These are phyloP conservation scores for Tenebrio molitor DNA, from an alignment of 1,140 invertebrate species.

Conservation along the genomic window DNA sequence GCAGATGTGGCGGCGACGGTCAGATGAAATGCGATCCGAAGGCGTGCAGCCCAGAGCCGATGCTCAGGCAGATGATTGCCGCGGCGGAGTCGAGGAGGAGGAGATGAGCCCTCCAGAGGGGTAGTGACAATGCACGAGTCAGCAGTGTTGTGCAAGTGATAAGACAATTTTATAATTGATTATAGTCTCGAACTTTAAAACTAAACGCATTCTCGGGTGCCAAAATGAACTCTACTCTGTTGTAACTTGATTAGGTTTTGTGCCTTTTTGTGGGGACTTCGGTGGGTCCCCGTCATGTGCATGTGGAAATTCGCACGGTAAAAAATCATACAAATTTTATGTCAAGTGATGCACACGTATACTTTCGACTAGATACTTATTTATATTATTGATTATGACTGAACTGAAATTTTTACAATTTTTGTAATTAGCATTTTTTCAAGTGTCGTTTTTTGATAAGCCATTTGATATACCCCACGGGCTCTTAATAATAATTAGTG, in stretches of 20 bases:
- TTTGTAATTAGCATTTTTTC: slow-evolving; percentile 64
- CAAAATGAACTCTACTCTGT: slow-evolving; percentile 62
- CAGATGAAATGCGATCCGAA: slow-evolving; percentile 95
- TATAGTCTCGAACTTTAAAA: slow-evolving; percentile 58
- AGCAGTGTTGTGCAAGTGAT: slow-evolving; percentile 59
- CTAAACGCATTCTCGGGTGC: slow-evolving; percentile 65
- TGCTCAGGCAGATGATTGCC: slow-evolving; percentile 89
- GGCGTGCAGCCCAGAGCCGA: slow-evolving; percentile 87
- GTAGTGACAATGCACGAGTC: slow-evolving; percentile 62
- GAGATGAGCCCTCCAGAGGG: slow-evolving; percentile 73
- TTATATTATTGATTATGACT: slow-evolving; percentile 54
- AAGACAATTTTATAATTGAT: slow-evolving; percentile 62
- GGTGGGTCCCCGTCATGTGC: slow-evolving; percentile 8
- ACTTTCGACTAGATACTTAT: slow-evolving; percentile 55
- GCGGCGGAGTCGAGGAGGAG: slow-evolving; percentile 78
- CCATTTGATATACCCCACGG: slow-evolving; percentile 60
- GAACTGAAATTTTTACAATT: slow-evolving; percentile 62
- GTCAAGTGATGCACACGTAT: slow-evolving; percentile 55
- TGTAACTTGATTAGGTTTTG: slow-evolving; percentile 59
- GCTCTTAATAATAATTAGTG: slow-evolving; percentile 52
- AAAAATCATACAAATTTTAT: slow-evolving; percentile 39
- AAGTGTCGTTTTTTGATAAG: slow-evolving; percentile 62
- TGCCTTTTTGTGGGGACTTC: slow-evolving; percentile 59
- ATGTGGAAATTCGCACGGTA: slow-evolving; percentile 26
- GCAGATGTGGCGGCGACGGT: slow-evolving; percentile 88